These are phyloP conservation scores for Porites lutea DNA, from an alignment of 64 coral and sea anemone genomes.

Conservation along the genomic window DNA sequence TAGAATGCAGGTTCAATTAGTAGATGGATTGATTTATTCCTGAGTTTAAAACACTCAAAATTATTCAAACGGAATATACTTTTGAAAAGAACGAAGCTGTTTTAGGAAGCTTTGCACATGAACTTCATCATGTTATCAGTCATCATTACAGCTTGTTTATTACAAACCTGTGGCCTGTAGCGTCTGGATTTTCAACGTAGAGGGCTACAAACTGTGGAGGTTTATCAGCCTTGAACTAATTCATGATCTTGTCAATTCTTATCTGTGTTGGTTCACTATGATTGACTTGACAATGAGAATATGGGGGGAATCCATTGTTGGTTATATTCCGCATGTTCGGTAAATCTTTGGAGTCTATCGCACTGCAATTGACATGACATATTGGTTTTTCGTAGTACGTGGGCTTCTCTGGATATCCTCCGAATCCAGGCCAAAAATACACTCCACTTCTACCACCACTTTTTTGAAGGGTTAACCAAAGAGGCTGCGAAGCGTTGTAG, in stretches of 20 bases:
- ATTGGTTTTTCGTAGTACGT: constrained; percentile 74
- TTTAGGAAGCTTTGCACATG: too few relatives aligned
- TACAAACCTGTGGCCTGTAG: constrained; percentile 60
- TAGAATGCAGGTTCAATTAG: too few relatives aligned
- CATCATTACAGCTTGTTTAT: constrained; percentile 20
- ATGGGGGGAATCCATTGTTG: constrained; percentile 44
- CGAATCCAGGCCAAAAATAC: constrained; percentile 90
- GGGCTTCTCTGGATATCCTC: constrained; percentile 72
- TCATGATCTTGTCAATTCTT: constrained; percentile 77
- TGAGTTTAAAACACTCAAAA: too few relatives aligned
- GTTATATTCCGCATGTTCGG: constrained; percentile 57
- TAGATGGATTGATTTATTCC: too few relatives aligned
- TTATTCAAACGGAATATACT: too few relatives aligned
- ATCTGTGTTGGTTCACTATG: constrained; percentile 43
- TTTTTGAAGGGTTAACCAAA: constrained; percentile 87
- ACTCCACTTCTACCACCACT: constrained; percentile 51
- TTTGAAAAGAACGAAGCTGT: too few relatives aligned
- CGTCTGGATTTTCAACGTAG: constrained; percentile 67
- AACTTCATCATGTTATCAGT: neutral
- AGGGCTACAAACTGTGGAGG: constrained; percentile 74
- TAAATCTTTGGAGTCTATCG: constrained; percentile 39
- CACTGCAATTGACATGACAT: constrained; percentile 71
- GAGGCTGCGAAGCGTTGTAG: constrained; percentile 79
- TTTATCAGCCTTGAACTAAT: constrained; percentile 47
- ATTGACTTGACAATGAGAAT: constrained; percentile 77